Evolutionary conservation across 2,888 invertebrate genomes (phyloP), one percentile per base, ranked within the genome.

Genomic region (Rhopalosiphum nymphaeae): DNA sequence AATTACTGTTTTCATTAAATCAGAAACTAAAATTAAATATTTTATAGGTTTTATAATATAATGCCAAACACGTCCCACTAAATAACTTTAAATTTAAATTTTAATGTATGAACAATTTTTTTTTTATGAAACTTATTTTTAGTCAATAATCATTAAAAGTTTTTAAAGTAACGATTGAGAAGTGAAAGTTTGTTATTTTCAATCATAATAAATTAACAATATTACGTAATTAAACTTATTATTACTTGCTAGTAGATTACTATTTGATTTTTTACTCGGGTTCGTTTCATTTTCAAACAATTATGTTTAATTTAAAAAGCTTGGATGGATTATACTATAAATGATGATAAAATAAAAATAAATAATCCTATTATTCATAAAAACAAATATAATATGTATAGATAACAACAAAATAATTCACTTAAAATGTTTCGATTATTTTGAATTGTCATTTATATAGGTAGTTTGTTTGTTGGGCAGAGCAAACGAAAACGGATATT

Each of bases 1-100:
- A 16, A n/a, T 85, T n/a, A 36, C 86, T 49, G 86, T 92, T 86
- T 92, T 49, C 36, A 61, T 86, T 46, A 61, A 61, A 86, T 86
- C 16, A 46, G 46, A 61, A 92, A 46, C 7, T 11, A 21, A 86
- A 92, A 91, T 57, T n/a, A 61, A 61, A 86, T 92, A 53, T n/a
- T 57, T 87, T 26, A 49, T 13, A 42, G 11, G 13, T 36, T 86
- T 91, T 36, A 78, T 78, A 56, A 78, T 78, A 56, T 57, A 46
- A 92, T 61, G 26, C 49, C n/a, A 36, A 21, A 46, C n/a, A 90
- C 67, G 90, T 49, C 46, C 36, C 56, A 56, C 25, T 10, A 5
- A 53, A 56, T 25, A 89, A 56, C 13, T 56, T 56, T 11, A 5
- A 78, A 78, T 78, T 78, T 78, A 0, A 78, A 78, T 78, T 36